Evolutionary conservation across 2,888 invertebrate genomes (phyloP).

Genomic region (Therioaphis trifolii): DNA sequence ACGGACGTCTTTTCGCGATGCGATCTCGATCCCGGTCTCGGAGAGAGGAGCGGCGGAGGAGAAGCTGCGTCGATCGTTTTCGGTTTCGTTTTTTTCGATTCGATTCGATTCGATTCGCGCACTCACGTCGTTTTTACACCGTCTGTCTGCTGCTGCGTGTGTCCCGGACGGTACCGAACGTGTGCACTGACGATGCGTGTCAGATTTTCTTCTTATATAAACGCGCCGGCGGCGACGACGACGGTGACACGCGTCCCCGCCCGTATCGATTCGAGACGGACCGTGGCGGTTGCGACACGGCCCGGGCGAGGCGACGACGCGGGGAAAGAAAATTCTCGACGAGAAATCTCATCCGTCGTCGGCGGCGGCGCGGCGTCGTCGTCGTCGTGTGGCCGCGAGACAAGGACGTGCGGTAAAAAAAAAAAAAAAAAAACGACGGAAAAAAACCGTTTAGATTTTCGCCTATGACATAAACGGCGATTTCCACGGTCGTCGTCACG

Average conservation of each 20-base stretch:
- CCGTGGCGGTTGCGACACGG: constrained; percentile 41
- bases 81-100: no score
- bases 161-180: not conserved
- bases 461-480: not conserved
- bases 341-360: constrained; percentile 53
- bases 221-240: no score
- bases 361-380: not conserved
- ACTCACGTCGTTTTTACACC: no score
- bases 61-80: constrained; percentile 18
- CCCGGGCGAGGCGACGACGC: no score
- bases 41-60: not conserved
- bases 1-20: not conserved
- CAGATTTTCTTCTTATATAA: constrained; percentile 57
- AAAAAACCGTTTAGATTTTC: constrained; percentile 10
- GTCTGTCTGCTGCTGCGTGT: no score
- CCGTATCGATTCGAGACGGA: constrained; percentile 51
- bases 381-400: no score
- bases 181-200: constrained; percentile 50
- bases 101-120: no score
- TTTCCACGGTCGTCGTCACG: constrained; percentile 47
- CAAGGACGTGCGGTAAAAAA: constrained; percentile 44
- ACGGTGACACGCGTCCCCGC: not conserved
- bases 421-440: no score
- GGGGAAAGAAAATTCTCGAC: constrained; percentile 49
- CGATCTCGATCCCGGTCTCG: not conserved